Evolutionary conservation across 2,113 vertebrate species (phyloP).

Genomic region (Pogonocichla stellata): DNA sequence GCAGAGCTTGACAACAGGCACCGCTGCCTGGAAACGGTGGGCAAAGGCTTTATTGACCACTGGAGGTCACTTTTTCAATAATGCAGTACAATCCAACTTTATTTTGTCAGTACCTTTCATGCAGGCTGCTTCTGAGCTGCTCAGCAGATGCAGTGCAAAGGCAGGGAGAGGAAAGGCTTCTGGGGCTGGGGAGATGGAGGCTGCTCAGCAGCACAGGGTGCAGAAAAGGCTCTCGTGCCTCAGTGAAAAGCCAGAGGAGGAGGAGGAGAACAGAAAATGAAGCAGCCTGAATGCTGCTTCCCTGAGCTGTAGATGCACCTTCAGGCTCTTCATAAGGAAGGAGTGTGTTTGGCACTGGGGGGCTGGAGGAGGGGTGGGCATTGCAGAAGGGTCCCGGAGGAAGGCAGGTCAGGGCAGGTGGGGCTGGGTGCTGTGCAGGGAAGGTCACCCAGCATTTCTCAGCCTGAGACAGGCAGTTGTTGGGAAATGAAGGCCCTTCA

Average conservation of each 20-base stretch:
- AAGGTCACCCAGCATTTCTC: neutral
- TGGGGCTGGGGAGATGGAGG: slow-evolving; percentile 11
- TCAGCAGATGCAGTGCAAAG: neutral
- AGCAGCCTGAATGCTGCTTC: neutral
- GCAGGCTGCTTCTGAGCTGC: slow-evolving; percentile 40
- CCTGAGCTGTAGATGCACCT: neutral
- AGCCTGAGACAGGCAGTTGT: neutral
- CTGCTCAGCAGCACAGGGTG: neutral
- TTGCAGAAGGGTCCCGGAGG: neutral
- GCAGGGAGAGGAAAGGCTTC: neutral
- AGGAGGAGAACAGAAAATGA: neutral
- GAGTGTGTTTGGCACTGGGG: neutral
- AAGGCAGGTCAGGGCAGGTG: neutral
- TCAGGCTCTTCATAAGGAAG: neutral
- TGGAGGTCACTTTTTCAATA: slow-evolving; percentile 78
- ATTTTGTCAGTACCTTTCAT: slow-evolving; percentile 74
- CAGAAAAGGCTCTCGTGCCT: neutral
- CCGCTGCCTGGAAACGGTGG: slow-evolving; percentile 68
- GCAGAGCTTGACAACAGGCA: slow-evolving; percentile 59
- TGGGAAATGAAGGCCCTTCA: neutral
- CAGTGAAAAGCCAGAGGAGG: neutral
- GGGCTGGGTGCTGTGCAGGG: neutral
- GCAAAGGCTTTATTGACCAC: slow-evolving; percentile 73
- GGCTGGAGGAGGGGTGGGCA: neutral
- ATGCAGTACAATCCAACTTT: slow-evolving; percentile 76